Conservation (phyloP, 2,888 invertebrate genomes). For the Callimorpha dominula region DNA sequence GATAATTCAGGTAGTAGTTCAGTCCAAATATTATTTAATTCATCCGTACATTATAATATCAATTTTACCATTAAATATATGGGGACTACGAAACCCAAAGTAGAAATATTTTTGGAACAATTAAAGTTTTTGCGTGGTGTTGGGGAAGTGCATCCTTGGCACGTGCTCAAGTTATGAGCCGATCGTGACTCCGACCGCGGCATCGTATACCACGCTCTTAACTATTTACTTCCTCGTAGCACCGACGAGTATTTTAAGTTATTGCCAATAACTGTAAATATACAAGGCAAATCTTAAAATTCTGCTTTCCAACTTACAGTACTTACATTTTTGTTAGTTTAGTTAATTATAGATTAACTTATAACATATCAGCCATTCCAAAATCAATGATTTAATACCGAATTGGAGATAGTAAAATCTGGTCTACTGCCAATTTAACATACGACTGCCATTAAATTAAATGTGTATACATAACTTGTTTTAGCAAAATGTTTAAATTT, state of each 20-base stretch:
- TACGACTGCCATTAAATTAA: too few relatives aligned
- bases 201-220: constrained; percentile 29
- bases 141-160: constrained; percentile 62
- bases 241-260: constrained; percentile 24
- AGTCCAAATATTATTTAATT: neutral
- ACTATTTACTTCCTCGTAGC: constrained; percentile 47
- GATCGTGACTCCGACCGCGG: constrained; percentile 69
- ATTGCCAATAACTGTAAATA: constrained; percentile 14
- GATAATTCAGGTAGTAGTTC: too few relatives aligned
- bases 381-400: too few relatives aligned
- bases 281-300: neutral
- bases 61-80: constrained; percentile 2
- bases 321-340: neutral
- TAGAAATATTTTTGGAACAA: constrained; percentile 60
- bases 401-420: too few relatives aligned
- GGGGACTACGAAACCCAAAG: constrained; percentile 31
- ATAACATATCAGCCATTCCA: too few relatives aligned
- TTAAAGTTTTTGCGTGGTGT: constrained; percentile 73
- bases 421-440: too few relatives aligned
- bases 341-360: too few relatives aligned
- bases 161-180: constrained; percentile 70
- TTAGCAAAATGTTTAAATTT: too few relatives aligned
- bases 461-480: too few relatives aligned
- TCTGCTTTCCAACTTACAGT: neutral
- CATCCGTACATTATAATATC: neutral